A percentile compares a stretch with the other conserved stretches of the same genome.
Conservation (phyloP, 2,797 vertebrate genomes). For the Phalanger gymnotis region DNA sequence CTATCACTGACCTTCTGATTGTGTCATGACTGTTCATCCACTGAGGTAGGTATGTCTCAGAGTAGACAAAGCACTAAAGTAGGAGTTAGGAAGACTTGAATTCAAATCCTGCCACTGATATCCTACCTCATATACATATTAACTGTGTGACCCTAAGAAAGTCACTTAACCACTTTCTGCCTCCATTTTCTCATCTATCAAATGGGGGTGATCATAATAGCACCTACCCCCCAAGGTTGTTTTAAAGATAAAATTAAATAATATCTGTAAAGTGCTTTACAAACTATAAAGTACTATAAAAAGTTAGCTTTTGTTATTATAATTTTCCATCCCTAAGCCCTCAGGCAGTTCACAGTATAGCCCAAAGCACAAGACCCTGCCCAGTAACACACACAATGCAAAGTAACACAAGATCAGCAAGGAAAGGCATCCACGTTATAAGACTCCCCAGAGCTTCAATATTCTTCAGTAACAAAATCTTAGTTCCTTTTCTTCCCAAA, state of each 20-base stretch:
- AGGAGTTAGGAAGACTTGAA: not conserved
- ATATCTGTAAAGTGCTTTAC: not conserved
- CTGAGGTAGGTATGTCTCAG: not conserved
- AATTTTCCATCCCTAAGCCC: not conserved
- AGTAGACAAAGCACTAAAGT: not conserved
- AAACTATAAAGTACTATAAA: not conserved
- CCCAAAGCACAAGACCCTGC: not conserved
- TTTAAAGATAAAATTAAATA: not conserved
- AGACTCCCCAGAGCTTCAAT: not conserved
- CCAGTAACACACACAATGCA: not conserved
- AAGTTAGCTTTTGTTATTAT: not conserved
- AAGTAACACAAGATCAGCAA: not conserved
- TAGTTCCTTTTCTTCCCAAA: not conserved
- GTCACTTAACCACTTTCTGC: not conserved
- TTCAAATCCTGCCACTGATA: not conserved
- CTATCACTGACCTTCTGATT: not conserved
- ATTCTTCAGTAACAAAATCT: not conserved
- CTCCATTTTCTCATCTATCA: not conserved
- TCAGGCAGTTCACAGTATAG: too few species aligned
- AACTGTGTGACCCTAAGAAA: not conserved
- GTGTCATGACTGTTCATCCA: not conserved
- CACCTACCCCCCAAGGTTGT: not conserved
- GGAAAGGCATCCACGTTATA: not conserved
- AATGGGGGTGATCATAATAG: not conserved
- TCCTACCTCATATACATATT: not conserved